Evolutionary conservation across 2,888 invertebrate genomes (phyloP).

Genomic region (Eudemis profundana): DNA sequence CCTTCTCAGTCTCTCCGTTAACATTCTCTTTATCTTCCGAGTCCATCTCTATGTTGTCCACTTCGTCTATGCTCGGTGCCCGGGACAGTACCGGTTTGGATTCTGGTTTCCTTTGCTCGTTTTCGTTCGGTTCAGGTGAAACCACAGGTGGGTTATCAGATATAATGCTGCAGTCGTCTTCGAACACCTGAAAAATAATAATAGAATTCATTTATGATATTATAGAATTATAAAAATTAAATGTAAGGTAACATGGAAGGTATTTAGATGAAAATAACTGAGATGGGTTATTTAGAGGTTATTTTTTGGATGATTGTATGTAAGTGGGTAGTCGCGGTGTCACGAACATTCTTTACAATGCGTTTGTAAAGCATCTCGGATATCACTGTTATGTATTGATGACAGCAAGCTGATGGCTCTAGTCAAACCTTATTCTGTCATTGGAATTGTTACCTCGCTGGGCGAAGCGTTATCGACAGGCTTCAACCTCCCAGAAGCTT

Average conservation of each 20-base stretch:
- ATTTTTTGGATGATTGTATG: too few relatives aligned
- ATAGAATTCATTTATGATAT: background rate
- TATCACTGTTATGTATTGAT: too few relatives aligned
- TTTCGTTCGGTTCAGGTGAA: constrained; percentile 80
- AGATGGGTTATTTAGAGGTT: too few relatives aligned
- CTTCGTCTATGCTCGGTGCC: constrained; percentile 81
- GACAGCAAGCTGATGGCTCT: too few relatives aligned
- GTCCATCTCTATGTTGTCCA: constrained; percentile 78
- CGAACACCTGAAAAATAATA: constrained; percentile 75
- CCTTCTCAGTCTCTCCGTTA: constrained; percentile 84
- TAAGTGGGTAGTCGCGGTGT: too few relatives aligned
- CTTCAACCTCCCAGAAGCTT: constrained; percentile 85
- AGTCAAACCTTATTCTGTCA: background rate
- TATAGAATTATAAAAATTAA: background rate
- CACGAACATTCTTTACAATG: too few relatives aligned
- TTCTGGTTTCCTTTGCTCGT: constrained; percentile 71
- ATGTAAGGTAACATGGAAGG: background rate
- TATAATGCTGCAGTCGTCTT: constrained; percentile 84
- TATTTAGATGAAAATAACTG: too few relatives aligned
- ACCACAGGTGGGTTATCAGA: constrained; percentile 83
- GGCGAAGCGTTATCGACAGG: constrained; percentile 65
- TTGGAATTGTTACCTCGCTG: constrained; percentile 59
- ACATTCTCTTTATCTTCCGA: constrained; percentile 70
- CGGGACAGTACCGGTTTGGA: constrained; percentile 72
- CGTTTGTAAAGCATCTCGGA: too few relatives aligned